phyloP scores from a whole-genome alignment of 2,113 vertebrate species.

The Gallinago undulata region DNA sequence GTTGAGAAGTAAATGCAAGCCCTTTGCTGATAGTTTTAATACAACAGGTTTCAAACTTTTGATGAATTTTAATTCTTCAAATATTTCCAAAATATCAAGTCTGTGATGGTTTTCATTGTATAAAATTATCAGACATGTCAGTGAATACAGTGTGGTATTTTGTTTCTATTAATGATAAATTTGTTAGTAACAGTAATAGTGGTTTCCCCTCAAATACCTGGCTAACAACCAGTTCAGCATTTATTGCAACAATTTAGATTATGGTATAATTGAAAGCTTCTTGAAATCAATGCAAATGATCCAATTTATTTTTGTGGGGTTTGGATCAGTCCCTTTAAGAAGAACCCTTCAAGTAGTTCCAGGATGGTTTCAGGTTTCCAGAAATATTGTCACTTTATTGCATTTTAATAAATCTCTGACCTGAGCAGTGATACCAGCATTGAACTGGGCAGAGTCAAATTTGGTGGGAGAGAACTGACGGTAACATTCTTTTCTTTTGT shows the following conservation, averaged over 20 bases:
- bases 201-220: neutral
- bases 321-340: neutral
- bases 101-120: neutral
- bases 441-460: slow-evolving; percentile 65
- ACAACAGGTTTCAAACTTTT: neutral
- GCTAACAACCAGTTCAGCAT: neutral
- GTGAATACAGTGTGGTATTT: neutral
- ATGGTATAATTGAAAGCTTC: neutral
- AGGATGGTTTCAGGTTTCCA: neutral
- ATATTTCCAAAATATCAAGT: neutral
- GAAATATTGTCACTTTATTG: slow-evolving; percentile 5
- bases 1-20: neutral
- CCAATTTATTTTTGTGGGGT: neutral
- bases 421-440: slow-evolving; percentile 22
- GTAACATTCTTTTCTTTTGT: slow-evolving; percentile 15
- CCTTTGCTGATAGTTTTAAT: neutral
- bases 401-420: slow-evolving; percentile 46
- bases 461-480: slow-evolving; percentile 39
- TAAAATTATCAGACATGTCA: neutral
- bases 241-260: neutral
- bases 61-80: neutral
- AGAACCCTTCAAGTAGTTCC: neutral
- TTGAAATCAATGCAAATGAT: neutral
- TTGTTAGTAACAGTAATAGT: neutral
- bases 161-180: neutral